Base-by-base conservation (phyloP, 2,888 invertebrate genomes). In the Lobophora halterata region DNA sequence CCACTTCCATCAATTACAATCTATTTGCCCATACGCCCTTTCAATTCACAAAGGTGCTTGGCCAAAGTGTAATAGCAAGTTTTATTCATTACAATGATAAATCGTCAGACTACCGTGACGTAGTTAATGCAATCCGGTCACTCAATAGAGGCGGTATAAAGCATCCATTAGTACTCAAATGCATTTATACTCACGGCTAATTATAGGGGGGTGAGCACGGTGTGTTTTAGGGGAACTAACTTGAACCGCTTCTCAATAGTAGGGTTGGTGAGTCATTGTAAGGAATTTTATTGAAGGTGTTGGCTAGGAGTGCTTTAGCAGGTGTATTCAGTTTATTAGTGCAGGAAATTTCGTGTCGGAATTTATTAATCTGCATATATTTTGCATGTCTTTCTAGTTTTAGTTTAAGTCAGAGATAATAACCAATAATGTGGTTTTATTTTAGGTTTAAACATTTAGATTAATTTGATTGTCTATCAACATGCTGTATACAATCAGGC, bases 181-280 rank as follows among this genome's bases (percentile, higher is more conserved):
- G 74, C 75, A 75, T 75, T 76, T 71, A 75, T 68, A 69, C 69
- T 60, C 60, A 54, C 69, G 35, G 27, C 43, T 76, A 76, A 75
- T 76, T 75, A 76, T 61, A 64, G 65, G 58, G 70, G 66, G 69
- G 33, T 28, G 37, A 29, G 36, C 7, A 16, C 26, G 21, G 34
- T 25, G 17, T 8, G 52, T 55, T 43, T 44, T 33, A 39, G 38
- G 43, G 29, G 28, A 27, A 28, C 8, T 13, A 7, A 7, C 27
- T 37, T n/a, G n/a, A 10, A 24, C 34, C 30, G 23, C 23, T 35
- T 39, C 19, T 31, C 19, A 44, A 31, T 38, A 21, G 36, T 21
- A 29, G 25, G 30, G 31, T 24, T 32, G 5, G 45, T 42, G 49
- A 51, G 24, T 46, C 48, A 51, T 44, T 40, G 46, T 30, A 17